Percentiles rank a stretch among this genome's conserved stretches.
These are phyloP conservation scores for Hecatera dysodea DNA, from an alignment of 2,888 invertebrate species.

Conservation along the genomic window DNA sequence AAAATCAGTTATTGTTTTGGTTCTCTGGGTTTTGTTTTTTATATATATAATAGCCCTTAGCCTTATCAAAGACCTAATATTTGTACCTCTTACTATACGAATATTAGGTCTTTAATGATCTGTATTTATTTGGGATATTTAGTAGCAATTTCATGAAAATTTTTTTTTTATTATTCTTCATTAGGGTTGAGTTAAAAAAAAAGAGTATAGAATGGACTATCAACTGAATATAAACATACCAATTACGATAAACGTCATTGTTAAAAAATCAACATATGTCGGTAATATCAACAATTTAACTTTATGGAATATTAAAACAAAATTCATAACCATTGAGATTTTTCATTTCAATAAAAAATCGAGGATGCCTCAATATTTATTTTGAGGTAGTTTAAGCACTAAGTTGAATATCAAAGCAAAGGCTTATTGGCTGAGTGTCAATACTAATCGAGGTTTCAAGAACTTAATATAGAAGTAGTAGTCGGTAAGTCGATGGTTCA, in stretches of 20 bases:
- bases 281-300: no score
- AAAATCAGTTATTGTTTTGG: no score
- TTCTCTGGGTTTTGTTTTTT: no score
- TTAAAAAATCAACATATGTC: no score
- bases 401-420: conserved; percentile 14
- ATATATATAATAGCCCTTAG: no score
- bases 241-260: no score
- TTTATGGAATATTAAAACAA: not conserved
- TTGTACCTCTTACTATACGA: no score
- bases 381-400: not conserved
- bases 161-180: not conserved
- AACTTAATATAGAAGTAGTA: not conserved
- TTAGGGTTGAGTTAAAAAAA: no score
- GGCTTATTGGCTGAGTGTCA: conserved; percentile 17
- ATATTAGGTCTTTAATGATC: no score
- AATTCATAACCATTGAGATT: not conserved
- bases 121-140: not conserved
- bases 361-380: not conserved
- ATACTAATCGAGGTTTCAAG: conserved; percentile 20
- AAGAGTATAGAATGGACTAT: no score
- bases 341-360: conserved; percentile 19
- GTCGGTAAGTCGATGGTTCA: not conserved
- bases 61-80: no score
- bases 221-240: no score
- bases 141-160: not conserved